Base-by-base conservation (phyloP, 2,888 invertebrate genomes). In the Hedya salicella region DNA sequence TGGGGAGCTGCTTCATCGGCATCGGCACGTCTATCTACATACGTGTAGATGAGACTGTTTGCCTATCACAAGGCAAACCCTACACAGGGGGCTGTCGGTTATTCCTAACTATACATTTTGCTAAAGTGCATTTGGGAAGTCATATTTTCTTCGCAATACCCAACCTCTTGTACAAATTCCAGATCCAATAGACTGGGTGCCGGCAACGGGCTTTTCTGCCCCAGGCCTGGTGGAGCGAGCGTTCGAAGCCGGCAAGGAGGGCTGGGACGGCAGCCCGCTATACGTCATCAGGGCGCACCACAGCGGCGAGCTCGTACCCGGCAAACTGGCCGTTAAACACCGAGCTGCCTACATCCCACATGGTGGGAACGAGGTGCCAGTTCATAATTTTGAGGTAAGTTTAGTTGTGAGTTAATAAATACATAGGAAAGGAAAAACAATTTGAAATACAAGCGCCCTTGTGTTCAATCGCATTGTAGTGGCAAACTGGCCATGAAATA, bases 231-330 rank as follows among this genome's bases (percentile, higher is more conserved):
- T 80, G 2, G 79, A 81, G 25, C 81, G 79, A 25, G 92, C 92
- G 0, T 82, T 86, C 9, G 81, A 86, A 0, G 91, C 80, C 1
- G 93, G 93, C 3, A 83, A 77, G 54, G 92, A 92, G 69, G 91
- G 84, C 0, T 89, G 90, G 88, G 92, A 92, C 67, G 76, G 82
- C 13, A 92, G 89, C 69, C 91, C 91, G 0, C 76, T 93, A 6
- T 92, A 91, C 85, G 76, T 88, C 5, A 91, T 92, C 68, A 81
- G 92, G 63, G 83, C 91, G 0, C 87, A 88, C 46, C 86, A 89
- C 70, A 81, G 80, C 32, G 91, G 90, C 11, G 88, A 89, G 52
- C 75, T 89, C 0, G 71, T 92, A 3, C 91, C 91, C 0, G 92
- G 92, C 1, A 93, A 92, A 68, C 75, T 92, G 17, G 87, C 89